Percentiles rank a stretch among this genome's conserved stretches.
Conservation (phyloP, 1,140 invertebrate genomes). For the Hypsibius dujardini region DNA sequence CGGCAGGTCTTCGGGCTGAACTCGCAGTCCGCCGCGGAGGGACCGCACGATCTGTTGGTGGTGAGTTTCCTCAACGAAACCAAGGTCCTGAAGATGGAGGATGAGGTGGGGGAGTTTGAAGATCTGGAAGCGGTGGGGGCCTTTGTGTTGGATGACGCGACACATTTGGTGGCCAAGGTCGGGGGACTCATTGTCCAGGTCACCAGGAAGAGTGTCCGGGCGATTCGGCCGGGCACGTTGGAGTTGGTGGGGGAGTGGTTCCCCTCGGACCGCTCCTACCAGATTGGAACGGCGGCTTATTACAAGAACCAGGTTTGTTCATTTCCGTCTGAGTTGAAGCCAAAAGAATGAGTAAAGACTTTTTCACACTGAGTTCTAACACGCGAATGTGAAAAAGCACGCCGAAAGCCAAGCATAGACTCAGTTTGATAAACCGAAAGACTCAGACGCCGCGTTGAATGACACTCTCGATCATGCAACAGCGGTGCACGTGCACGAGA, state of each 20-base stretch:
- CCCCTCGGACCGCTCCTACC: neutral
- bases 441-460: too few relatives aligned
- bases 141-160: neutral
- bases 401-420: too few relatives aligned
- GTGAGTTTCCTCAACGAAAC: constrained; percentile 6
- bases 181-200: neutral
- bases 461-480: too few relatives aligned
- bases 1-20: neutral
- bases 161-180: neutral
- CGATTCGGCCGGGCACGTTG: neutral
- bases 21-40: neutral
- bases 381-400: neutral
- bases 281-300: neutral
- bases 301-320: neutral
- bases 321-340: too few relatives aligned
- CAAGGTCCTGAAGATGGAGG: neutral
- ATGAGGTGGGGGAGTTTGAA: neutral
- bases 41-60: neutral
- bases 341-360: too few relatives aligned
- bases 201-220: constrained; percentile 4
- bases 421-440: too few relatives aligned
- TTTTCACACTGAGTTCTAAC: neutral
- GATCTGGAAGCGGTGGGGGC: neutral
- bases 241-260: neutral
- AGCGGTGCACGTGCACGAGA: too few relatives aligned